Evolutionary conservation across 2,888 invertebrate genomes (phyloP).

Genomic region (Saturnia japonica): DNA sequence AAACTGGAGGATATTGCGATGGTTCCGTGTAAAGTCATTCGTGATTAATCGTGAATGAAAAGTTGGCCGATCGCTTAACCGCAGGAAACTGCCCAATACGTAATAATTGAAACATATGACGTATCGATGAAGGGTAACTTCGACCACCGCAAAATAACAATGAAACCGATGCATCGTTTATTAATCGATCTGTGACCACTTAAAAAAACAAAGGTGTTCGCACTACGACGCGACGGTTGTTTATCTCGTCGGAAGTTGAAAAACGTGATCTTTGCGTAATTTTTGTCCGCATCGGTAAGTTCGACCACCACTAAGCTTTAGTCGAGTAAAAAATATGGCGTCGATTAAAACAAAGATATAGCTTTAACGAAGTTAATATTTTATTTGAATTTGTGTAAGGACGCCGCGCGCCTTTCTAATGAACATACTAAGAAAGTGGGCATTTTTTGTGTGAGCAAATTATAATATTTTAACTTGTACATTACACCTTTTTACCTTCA

Average conservation of each 20-base stretch:
- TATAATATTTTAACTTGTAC: neutral
- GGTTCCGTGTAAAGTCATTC: slow-evolving; percentile 56
- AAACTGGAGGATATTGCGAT: slow-evolving; percentile 63
- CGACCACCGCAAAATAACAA: slow-evolving; percentile 48
- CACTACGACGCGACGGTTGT: slow-evolving; percentile 69
- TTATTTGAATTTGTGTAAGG: slow-evolving; percentile 64
- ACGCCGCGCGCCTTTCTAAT: slow-evolving; percentile 44
- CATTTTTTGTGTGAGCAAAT: slow-evolving; percentile 14
- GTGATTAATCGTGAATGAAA: slow-evolving; percentile 61
- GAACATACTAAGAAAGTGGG: slow-evolving; percentile 42
- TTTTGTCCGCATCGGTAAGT: slow-evolving; percentile 58
- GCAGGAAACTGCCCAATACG: slow-evolving; percentile 68
- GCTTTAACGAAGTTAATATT: slow-evolving; percentile 66
- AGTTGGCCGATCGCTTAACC: slow-evolving; percentile 48
- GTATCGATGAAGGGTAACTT: slow-evolving; percentile 42
- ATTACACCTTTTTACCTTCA: neutral
- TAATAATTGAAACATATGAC: slow-evolving; percentile 65
- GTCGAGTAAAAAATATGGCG: slow-evolving; percentile 70
- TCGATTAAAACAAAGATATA: slow-evolving; percentile 74
- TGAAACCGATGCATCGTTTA: slow-evolving; percentile 55
- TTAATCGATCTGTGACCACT: slow-evolving; percentile 64
- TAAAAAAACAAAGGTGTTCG: slow-evolving; percentile 73
- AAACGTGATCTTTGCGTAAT: slow-evolving; percentile 70
- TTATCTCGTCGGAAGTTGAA: slow-evolving; percentile 76
- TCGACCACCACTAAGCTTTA: slow-evolving; percentile 61